phyloP scores from a whole-genome alignment of 2,888 invertebrate species.

The Cinara cedri region DNA sequence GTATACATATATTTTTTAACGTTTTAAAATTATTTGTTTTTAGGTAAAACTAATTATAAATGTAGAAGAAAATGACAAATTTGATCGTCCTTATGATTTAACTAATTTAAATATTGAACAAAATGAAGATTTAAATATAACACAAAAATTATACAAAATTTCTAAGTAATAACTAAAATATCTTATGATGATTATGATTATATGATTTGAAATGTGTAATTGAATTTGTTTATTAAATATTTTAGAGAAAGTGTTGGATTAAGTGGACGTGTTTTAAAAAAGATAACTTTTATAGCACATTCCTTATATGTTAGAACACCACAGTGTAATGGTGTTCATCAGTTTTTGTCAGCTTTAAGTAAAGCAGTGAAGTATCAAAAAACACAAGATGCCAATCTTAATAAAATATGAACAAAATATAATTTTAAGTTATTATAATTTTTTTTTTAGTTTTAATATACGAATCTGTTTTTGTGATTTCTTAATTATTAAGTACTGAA shows the following conservation, averaged over 20 bases:
- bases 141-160: constrained; percentile 56
- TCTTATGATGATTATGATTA: constrained; percentile 23
- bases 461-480: neutral
- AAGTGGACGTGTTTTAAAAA: constrained; percentile 85
- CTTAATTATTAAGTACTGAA: too few relatives aligned
- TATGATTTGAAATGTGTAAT: neutral
- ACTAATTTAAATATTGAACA: constrained; percentile 21
- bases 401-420: constrained; percentile 39
- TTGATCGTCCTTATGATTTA: constrained; percentile 45
- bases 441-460: neutral
- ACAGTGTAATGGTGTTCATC: constrained; percentile 45
- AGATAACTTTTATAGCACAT: constrained; percentile 87
- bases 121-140: constrained; percentile 26
- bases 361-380: constrained; percentile 52
- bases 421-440: neutral
- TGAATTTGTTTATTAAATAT: constrained; percentile 53
- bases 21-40: neutral
- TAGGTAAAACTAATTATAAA: constrained; percentile 50
- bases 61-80: constrained; percentile 41
- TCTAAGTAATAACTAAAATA: constrained; percentile 57
- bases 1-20: neutral
- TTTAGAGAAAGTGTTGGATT: constrained; percentile 69
- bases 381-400: constrained; percentile 40
- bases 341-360: constrained; percentile 33
- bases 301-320: constrained; percentile 64